Base-by-base conservation (phyloP, 1,140 invertebrate species). In the Sinonovacula constricta region DNA sequence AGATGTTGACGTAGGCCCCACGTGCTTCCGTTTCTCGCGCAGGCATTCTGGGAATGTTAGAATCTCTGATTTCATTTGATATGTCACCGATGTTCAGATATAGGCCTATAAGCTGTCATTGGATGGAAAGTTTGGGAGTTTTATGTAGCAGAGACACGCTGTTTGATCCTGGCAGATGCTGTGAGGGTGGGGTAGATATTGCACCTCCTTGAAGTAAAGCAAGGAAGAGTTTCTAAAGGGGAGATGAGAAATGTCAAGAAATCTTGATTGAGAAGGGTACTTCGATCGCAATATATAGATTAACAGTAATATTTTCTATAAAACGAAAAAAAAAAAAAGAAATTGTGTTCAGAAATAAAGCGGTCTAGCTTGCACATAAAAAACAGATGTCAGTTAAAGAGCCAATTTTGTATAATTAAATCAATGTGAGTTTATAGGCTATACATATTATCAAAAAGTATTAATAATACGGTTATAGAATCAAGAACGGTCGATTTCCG, bases 91-190 rank as follows among this genome's bases (percentile, higher is more conserved):
- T 26, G n/a, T 59, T 34, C 7, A 1, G 59, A 56, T 57, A 56
- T 56, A 24, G 51, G 51, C 45, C 51, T 76, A 76, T 76, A 76
- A 76, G 18, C 72, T 67, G 63, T 76, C 72, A 67, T n/a, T 65
- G 10, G 18, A 45, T 10, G 39, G 18, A 18, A 45, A 45, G 7
- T 45, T 7, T 45, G 18, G 39, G n/a, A n/a, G n/a, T n/a, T 45
- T 45, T 45, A 45, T 45, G 18, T 45, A 7, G 18, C 7, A 18
- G 39, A 45, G 39, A 45, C 7, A 10, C 18, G 39, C 39, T 45
- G n/a, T n/a, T n/a, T n/a, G n/a, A n/a, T n/a, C n/a, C n/a, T n/a
- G n/a, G n/a, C n/a, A n/a, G n/a, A n/a, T n/a, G n/a, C n/a, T n/a
- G n/a, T n/a, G n/a, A n/a, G n/a, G n/a, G n/a, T n/a, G n/a, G n/a